Conservation (phyloP, 2,113 vertebrate genomes). For the Muscicapa adusta region DNA sequence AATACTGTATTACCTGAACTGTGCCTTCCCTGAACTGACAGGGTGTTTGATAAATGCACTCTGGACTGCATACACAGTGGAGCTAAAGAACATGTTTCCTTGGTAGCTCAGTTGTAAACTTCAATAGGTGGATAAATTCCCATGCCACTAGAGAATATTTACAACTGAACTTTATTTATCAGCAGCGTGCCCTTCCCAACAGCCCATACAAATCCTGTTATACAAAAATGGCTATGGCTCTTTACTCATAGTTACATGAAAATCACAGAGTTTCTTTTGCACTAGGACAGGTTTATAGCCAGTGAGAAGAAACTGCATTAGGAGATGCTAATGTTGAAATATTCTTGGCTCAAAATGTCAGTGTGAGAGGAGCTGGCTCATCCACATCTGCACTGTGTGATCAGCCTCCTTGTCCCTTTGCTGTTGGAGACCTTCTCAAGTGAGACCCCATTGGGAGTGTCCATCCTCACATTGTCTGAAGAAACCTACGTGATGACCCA, state of each 20-base stretch:
- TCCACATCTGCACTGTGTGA: background rate
- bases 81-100: slow-evolving; percentile 51
- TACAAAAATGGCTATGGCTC: background rate
- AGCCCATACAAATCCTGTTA: slow-evolving; percentile 49
- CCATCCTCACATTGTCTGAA: background rate
- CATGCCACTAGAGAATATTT: slow-evolving; percentile 52
- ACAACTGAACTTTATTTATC: slow-evolving; percentile 52
- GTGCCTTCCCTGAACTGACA: slow-evolving; percentile 21
- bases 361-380: background rate
- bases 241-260: background rate
- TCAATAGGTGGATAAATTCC: slow-evolving; percentile 60
- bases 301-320: background rate
- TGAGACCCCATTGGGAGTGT: background rate
- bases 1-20: slow-evolving; percentile 23
- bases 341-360: slow-evolving; percentile 10
- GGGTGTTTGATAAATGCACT: background rate
- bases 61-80: background rate
- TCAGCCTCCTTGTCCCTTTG: background rate
- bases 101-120: slow-evolving; percentile 30
- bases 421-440: background rate
- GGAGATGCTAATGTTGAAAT: slow-evolving; percentile 23
- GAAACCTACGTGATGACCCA: accelerated
- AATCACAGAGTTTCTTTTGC: background rate
- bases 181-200: background rate
- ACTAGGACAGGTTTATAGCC: background rate